These are phyloP conservation scores for Eulithis prunata DNA, from an alignment of 2,888 invertebrate genomes.

Conservation along the genomic window DNA sequence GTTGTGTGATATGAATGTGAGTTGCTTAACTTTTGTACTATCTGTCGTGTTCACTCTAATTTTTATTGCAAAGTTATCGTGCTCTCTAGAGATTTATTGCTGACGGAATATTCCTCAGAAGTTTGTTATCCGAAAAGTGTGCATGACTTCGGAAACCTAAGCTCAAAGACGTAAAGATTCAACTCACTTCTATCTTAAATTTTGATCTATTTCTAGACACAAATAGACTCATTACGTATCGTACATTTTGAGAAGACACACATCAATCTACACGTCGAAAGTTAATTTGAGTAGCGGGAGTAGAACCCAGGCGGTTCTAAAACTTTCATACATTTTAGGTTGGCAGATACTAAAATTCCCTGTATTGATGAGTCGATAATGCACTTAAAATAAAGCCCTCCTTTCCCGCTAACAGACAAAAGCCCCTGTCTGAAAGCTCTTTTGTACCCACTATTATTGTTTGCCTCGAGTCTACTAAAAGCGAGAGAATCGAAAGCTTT, in stretches of 20 bases:
- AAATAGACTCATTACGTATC: not conserved
- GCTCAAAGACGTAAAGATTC: not conserved
- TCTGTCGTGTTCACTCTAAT: conserved; percentile 40
- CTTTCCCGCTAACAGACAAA: conserved; percentile 60
- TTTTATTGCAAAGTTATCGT: conserved; percentile 40
- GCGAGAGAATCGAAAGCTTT: conserved; percentile 63
- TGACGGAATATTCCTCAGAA: conserved; percentile 31
- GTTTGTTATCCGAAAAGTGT: not conserved
- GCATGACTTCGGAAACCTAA: not conserved
- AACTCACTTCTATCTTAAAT: not conserved
- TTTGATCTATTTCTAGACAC: not conserved
- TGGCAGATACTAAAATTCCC: conserved; percentile 26
- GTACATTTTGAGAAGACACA: conserved; percentile 10
- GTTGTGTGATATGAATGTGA: conserved; percentile 53
- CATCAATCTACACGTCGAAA: conserved; percentile 20
- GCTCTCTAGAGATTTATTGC: conserved; percentile 37
- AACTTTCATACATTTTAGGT: conserved; percentile 17
- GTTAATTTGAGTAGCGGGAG: conserved; percentile 15
- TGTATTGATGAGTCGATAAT: conserved; percentile 52
- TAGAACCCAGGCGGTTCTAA: not conserved
- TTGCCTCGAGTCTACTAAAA: conserved; percentile 66
- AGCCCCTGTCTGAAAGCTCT: conserved; percentile 69
- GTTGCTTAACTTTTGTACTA: conserved; percentile 39
- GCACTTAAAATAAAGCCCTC: conserved; percentile 55
- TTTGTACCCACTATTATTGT: conserved; percentile 70